Conservation (phyloP, 1,140 invertebrate species). For the Nasonia giraulti region DNA sequence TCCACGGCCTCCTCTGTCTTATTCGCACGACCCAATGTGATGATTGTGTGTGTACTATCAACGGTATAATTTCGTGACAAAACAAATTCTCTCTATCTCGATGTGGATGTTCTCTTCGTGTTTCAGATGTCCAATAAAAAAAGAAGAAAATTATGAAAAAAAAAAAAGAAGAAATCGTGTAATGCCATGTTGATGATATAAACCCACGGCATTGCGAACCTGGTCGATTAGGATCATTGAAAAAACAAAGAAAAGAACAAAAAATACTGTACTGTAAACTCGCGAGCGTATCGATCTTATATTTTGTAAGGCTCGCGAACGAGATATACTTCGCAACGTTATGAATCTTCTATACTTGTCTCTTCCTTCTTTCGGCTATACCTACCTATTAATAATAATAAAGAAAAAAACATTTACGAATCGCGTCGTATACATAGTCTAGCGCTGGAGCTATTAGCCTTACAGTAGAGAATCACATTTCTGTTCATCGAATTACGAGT, state of each 20-base stretch:
- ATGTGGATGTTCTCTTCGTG: constrained; percentile 30
- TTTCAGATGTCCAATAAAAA: not conserved
- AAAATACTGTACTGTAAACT: too few species aligned
- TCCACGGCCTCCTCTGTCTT: not conserved
- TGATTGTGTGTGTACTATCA: not conserved
- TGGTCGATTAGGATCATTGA: not conserved
- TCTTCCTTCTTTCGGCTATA: too few species aligned
- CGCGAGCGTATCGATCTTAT: not conserved
- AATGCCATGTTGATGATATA: too few species aligned
- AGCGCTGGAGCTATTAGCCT: too few species aligned
- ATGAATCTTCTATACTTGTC: not conserved
- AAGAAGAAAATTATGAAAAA: constrained; percentile 12
- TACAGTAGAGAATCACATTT: too few species aligned
- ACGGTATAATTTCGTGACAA: not conserved
- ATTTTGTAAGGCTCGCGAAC: constrained; percentile 3
- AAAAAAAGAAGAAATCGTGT: not conserved
- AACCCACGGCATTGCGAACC: not conserved
- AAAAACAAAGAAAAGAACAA: too few species aligned
- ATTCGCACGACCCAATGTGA: not conserved
- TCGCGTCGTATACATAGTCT: too few species aligned
- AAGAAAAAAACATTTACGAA: too few species aligned
- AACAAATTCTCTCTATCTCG: not conserved
- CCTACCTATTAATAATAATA: too few species aligned
- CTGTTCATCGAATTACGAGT: not conserved
- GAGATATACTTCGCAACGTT: not conserved